phyloP scores from a whole-genome alignment of 2,113 vertebrate genomes.

The Phalacrocorax carbo region DNA sequence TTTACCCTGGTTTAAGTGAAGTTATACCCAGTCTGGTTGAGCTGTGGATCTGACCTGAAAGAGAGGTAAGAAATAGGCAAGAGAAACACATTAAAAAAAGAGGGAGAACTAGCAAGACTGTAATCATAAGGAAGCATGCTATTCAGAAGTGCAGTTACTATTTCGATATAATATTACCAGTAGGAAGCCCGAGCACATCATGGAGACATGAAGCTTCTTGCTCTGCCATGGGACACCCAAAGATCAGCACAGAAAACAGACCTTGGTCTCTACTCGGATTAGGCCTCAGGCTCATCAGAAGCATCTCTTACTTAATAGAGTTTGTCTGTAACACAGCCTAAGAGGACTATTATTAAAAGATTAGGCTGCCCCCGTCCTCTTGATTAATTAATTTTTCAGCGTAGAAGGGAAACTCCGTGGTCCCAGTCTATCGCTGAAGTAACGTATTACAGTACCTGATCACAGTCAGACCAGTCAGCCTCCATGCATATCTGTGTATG shows the following conservation, averaged over 20 bases:
- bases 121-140: neutral
- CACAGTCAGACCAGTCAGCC: neutral
- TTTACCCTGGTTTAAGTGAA: neutral
- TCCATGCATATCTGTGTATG: neutral
- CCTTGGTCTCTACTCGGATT: neutral
- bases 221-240: neutral
- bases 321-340: slow-evolving; percentile 7
- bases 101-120: neutral
- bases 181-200: neutral
- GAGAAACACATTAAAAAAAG: neutral
- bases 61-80: neutral
- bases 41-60: neutral
- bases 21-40: neutral
- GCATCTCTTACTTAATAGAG: neutral
- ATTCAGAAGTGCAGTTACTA: neutral
- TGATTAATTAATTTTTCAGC: neutral
- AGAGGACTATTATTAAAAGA: slow-evolving; percentile 32
- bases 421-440: neutral
- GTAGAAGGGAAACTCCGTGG: neutral
- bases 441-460: neutral
- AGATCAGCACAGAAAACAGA: neutral
- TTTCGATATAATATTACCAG: neutral
- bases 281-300: neutral
- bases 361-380: neutral
- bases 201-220: neutral